These are phyloP conservation scores for Cantharis flavilabris DNA, from an alignment of 2,888 invertebrate genomes.

Conservation along the genomic window DNA sequence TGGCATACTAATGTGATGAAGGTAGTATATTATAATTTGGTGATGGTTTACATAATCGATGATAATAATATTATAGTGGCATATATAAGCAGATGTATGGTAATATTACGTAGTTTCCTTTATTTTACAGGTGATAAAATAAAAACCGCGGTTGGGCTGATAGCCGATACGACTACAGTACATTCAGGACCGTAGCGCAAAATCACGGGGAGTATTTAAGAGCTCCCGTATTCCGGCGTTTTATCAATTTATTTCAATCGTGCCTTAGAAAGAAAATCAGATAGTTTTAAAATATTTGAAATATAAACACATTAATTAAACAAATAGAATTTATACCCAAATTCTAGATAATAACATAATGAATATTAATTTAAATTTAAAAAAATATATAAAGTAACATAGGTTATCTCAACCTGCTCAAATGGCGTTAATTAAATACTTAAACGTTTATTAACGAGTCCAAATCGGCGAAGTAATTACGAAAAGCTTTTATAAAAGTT, in stretches of 20 bases:
- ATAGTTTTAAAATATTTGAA: too few species aligned
- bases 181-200: too few species aligned
- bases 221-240: too few species aligned
- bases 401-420: neutral
- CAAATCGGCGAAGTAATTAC: conserved; percentile 26
- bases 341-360: neutral
- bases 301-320: too few species aligned
- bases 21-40: too few species aligned
- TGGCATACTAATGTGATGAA: too few species aligned
- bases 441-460: conserved; percentile 12
- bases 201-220: too few species aligned
- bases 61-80: too few species aligned
- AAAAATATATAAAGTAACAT: neutral
- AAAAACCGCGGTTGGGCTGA: neutral
- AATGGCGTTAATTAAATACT: conserved; percentile 6
- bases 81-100: neutral
- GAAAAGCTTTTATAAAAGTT: conserved; percentile 16
- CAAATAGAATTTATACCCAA: neutral
- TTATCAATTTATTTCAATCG: too few species aligned
- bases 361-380: neutral
- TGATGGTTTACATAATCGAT: too few species aligned
- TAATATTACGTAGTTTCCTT: neutral
- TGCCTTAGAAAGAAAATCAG: too few species aligned
- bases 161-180: too few species aligned
- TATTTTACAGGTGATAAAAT: neutral